Percentiles rank a stretch among this genome's conserved stretches.
phyloP scores from a whole-genome alignment of 2,797 vertebrate genomes.

The Esox lucius region DNA sequence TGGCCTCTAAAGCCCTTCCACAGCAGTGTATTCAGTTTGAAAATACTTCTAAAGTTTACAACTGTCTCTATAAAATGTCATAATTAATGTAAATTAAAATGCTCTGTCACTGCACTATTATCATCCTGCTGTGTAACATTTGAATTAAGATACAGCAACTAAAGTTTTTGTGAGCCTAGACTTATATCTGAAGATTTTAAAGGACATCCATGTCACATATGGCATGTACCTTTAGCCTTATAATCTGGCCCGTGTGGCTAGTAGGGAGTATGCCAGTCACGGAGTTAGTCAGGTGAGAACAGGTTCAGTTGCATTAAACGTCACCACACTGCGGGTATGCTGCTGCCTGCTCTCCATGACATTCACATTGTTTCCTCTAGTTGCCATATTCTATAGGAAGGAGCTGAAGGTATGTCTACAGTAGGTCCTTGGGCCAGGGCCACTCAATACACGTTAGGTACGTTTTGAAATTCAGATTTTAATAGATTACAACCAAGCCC shows the following conservation, averaged over 20 bases:
- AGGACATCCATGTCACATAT: conserved; percentile 1
- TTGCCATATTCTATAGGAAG: conserved; percentile 25
- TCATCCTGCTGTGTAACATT: too few species aligned
- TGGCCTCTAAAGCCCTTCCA: conserved; percentile 11
- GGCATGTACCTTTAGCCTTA: conserved; percentile 44
- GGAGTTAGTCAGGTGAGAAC: conserved; percentile 56
- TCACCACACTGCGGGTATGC: conserved; percentile 55
- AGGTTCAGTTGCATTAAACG: conserved; percentile 65
- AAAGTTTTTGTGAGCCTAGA: conserved; percentile 41
- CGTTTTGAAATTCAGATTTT: not conserved
- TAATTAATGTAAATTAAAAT: too few species aligned
- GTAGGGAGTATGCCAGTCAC: conserved; percentile 22
- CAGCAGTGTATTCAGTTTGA: not conserved
- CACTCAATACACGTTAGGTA: conserved; percentile 9
- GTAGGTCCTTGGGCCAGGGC: not conserved
- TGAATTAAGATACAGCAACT: not conserved
- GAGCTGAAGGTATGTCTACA: not conserved
- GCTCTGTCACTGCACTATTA: too few species aligned
- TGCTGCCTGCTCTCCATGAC: conserved; percentile 27
- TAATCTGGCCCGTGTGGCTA: conserved; percentile 49
- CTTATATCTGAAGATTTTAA: conserved; percentile 32
- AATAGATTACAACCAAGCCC: not conserved
- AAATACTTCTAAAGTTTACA: too few species aligned
- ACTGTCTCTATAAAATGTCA: too few species aligned
- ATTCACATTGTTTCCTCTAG: conserved; percentile 36